Evolutionary conservation across 1,140 invertebrate genomes (phyloP).

Genomic region (Drosophila suzukii): DNA sequence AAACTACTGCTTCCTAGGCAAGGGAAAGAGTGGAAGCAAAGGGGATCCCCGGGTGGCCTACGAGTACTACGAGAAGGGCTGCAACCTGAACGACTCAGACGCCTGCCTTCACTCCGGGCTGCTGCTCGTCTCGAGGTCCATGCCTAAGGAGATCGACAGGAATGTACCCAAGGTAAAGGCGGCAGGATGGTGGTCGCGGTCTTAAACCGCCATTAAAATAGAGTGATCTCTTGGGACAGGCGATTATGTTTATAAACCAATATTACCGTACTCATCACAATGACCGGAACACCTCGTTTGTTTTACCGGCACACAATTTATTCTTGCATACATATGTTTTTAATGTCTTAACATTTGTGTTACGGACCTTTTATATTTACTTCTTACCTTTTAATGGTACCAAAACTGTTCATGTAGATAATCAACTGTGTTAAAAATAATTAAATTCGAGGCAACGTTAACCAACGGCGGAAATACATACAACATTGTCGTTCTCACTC

Average conservation of each 20-base stretch:
- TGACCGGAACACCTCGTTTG: no score
- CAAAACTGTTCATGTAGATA: no score
- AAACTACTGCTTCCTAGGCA: conserved; percentile 88
- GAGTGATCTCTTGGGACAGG: no score
- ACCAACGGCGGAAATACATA: no score
- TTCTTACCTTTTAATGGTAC: not conserved
- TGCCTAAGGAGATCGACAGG: conserved; percentile 84
- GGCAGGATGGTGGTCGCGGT: not conserved
- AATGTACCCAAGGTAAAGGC: conserved; percentile 86
- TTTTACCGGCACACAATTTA: no score
- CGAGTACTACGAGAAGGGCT: conserved; percentile 92
- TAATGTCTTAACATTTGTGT: not conserved
- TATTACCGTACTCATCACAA: no score
- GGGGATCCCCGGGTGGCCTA: conserved; percentile 86
- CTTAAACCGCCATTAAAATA: no score
- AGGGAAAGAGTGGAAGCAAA: conserved; percentile 85
- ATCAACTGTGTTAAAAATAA: no score
- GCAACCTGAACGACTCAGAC: conserved; percentile 88
- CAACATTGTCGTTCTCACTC: no score
- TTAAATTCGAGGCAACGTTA: no score
- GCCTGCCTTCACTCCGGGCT: conserved; percentile 92
- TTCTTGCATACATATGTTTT: not conserved
- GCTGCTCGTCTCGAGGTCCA: conserved; percentile 86
- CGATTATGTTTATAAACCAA: no score
- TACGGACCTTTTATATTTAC: not conserved